phyloP scores from a whole-genome alignment of 2,888 invertebrate species.

The Lasius platythorax region DNA sequence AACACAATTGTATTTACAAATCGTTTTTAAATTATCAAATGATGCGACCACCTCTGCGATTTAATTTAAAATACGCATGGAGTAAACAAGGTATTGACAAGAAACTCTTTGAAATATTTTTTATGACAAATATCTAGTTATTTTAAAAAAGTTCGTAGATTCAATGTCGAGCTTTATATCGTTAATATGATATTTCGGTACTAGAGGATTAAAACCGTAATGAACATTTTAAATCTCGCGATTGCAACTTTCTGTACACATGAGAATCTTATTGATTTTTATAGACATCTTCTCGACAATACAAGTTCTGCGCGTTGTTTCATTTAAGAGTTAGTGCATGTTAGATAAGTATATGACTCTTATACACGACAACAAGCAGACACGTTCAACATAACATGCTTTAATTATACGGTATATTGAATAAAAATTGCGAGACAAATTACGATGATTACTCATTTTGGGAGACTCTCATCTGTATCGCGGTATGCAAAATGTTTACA shows the following conservation, averaged over 20 bases:
- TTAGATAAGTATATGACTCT: conserved; percentile 51
- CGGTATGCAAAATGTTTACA: conserved; percentile 60
- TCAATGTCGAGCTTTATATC: not conserved
- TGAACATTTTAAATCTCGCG: not conserved
- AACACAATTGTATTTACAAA: not conserved
- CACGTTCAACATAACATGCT: not conserved
- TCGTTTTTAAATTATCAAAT: not conserved
- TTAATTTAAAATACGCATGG: not conserved
- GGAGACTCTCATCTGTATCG: conserved; percentile 50
- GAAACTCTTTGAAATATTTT: not conserved
- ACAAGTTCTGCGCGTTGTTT: conserved; percentile 23
- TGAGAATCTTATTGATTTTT: conserved; percentile 30
- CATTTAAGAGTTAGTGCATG: conserved; percentile 66
- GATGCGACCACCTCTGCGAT: not conserved
- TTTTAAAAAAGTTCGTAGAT: not conserved
- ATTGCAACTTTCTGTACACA: not conserved
- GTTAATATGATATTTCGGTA: not conserved
- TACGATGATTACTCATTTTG: conserved; percentile 65
- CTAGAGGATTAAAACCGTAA: not conserved
- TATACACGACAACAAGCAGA: conserved; percentile 8
- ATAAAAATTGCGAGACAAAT: conserved; percentile 69
- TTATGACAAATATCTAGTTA: not conserved
- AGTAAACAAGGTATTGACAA: not conserved
- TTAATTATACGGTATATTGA: conserved; percentile 65
- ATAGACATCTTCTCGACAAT: conserved; percentile 11